phyloP scores from a whole-genome alignment of 2,113 vertebrate species.

The Pseudopipra pipra region DNA sequence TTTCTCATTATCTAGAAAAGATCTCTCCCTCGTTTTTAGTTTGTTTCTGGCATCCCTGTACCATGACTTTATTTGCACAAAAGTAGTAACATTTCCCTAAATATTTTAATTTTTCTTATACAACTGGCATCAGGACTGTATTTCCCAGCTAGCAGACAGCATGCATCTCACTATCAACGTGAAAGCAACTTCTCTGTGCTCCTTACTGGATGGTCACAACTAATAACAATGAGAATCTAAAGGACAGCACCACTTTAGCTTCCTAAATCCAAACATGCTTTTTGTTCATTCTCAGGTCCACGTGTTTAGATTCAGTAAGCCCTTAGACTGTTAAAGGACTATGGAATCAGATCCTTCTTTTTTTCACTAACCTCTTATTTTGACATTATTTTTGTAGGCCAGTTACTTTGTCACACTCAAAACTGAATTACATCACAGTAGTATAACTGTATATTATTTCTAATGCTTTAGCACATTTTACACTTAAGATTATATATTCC shows the following conservation, averaged over 20 bases:
- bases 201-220: background rate
- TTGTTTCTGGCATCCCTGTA: background rate
- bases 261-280: background rate
- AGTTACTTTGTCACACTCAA: background rate
- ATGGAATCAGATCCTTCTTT: background rate
- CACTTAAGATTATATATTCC: background rate
- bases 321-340: background rate
- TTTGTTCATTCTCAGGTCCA: background rate
- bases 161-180: background rate
- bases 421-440: background rate
- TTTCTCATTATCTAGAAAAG: background rate
- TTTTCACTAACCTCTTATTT: background rate
- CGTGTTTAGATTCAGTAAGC: background rate
- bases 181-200: background rate
- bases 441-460: background rate
- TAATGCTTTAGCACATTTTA: background rate
- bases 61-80: background rate
- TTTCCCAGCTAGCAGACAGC: background rate
- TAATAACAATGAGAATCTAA: background rate
- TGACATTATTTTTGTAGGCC: background rate
- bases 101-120: background rate
- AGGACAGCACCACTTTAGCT: background rate
- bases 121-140: background rate
- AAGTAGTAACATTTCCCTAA: background rate
- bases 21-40: background rate